Conservation (phyloP, 2,888 invertebrate species). For the Ophion slaviceki region DNA sequence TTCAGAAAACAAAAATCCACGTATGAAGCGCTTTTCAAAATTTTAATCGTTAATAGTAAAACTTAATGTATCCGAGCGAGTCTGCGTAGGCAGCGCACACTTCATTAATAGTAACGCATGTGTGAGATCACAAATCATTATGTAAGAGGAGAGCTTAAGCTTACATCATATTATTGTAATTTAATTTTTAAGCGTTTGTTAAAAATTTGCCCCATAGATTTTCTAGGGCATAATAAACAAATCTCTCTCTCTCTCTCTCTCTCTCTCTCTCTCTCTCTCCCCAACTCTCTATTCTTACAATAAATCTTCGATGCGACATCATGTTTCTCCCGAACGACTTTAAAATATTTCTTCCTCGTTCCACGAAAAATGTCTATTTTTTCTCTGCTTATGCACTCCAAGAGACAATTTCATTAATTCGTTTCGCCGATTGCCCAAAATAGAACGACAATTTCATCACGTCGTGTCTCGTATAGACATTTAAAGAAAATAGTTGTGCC, state of each 20-base stretch:
- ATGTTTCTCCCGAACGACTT: neutral
- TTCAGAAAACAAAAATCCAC: no score
- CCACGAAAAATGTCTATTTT: neutral
- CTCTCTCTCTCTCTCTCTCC: neutral
- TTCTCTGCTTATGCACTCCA: neutral
- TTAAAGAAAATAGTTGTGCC: slow-evolving; percentile 16
- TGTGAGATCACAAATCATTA: no score
- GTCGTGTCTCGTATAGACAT: slow-evolving; percentile 3
- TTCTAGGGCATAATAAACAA: no score
- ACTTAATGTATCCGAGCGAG: no score
- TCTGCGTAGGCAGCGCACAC: no score
- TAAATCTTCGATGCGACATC: neutral
- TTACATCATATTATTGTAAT: no score
- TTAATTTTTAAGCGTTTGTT: no score
- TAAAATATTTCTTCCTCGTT: neutral
- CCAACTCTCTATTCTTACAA: neutral
- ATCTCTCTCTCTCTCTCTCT: neutral
- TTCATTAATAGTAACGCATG: no score
- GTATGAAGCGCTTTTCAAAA: no score
- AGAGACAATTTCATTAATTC: neutral
- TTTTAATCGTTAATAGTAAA: no score
- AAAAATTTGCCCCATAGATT: no score
- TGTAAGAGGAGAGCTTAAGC: no score
- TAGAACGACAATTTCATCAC: slow-evolving; percentile 1
- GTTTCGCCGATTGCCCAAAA: neutral